phyloP scores from a whole-genome alignment of 2,113 vertebrate species.

The Pterocles burchelli region DNA sequence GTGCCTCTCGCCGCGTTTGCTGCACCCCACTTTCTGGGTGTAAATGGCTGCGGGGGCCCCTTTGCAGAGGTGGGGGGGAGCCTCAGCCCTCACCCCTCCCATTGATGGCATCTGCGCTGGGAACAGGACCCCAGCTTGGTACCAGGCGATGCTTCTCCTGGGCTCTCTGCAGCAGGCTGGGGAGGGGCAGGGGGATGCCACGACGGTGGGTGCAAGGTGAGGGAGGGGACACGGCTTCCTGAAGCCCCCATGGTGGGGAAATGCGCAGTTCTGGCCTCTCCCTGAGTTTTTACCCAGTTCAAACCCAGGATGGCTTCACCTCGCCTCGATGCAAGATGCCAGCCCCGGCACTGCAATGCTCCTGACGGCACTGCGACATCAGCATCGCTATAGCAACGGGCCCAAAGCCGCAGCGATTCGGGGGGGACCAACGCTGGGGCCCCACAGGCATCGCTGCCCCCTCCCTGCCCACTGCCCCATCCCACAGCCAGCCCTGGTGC shows the following conservation, averaged over 20 bases:
- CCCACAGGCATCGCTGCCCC: fast-evolving
- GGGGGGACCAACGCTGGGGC: fast-evolving
- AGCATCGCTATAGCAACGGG: not conserved
- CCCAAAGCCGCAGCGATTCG: not conserved
- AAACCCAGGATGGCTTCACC: not conserved
- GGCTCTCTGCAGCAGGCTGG: not conserved
- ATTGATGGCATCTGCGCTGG: fast-evolving
- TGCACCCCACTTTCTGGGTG: not conserved
- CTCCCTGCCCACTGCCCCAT: fast-evolving
- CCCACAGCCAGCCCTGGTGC: not conserved
- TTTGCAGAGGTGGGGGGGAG: not conserved
- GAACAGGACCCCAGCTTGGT: not conserved
- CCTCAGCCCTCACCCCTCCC: not conserved
- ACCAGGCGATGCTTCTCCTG: not conserved
- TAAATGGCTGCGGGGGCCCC: fast-evolving
- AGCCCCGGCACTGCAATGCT: not conserved
- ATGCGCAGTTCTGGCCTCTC: not conserved
- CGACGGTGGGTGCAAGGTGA: not conserved
- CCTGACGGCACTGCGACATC: not conserved
- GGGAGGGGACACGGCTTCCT: not conserved
- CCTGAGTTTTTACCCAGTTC: not conserved
- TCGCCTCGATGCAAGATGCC: not conserved
- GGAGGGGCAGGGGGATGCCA: not conserved
- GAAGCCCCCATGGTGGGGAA: fast-evolving
- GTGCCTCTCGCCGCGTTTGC: not conserved